Conservation (phyloP, 2,797 vertebrate genomes). For the Gallinago stenura region DNA sequence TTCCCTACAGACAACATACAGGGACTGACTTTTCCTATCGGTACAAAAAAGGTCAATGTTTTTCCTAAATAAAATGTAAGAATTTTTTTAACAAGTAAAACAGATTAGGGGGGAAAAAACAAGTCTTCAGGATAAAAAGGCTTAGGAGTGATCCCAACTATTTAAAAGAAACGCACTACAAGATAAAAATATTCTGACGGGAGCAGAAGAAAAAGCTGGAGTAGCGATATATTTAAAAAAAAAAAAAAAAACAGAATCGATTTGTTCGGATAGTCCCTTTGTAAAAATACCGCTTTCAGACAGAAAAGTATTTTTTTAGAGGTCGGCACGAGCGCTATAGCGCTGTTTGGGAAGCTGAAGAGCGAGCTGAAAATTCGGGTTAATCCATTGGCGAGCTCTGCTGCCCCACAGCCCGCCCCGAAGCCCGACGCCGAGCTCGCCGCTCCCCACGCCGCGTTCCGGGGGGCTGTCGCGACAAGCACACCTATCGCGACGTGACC, state of each 20-base stretch:
- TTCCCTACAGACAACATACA: conserved; percentile 28
- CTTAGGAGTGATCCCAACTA: background rate
- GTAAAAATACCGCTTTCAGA: background rate
- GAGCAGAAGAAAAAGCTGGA: background rate
- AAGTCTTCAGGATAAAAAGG: background rate
- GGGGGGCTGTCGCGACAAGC: background rate
- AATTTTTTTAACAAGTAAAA: conserved; percentile 31
- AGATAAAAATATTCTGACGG: background rate
- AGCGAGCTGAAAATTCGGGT: background rate
- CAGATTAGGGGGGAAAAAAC: background rate
- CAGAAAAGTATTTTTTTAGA: background rate
- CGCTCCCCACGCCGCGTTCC: background rate
- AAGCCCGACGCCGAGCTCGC: background rate
- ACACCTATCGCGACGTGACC: background rate
- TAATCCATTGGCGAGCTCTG: background rate
- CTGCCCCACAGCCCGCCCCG: background rate
- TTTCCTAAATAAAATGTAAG: conserved; percentile 39
- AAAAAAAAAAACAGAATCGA: background rate
- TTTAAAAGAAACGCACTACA: background rate
- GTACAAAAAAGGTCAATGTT: background rate
- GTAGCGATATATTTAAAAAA: background rate
- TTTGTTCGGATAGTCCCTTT: background rate
- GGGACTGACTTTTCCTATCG: conserved; percentile 7
- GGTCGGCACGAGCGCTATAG: background rate
- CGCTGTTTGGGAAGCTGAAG: background rate